A percentile compares a stretch with the other conserved stretches of the same genome.
Evolutionary conservation across 2,113 vertebrate genomes (phyloP).

Genomic region (Scartelaos histophorus): DNA sequence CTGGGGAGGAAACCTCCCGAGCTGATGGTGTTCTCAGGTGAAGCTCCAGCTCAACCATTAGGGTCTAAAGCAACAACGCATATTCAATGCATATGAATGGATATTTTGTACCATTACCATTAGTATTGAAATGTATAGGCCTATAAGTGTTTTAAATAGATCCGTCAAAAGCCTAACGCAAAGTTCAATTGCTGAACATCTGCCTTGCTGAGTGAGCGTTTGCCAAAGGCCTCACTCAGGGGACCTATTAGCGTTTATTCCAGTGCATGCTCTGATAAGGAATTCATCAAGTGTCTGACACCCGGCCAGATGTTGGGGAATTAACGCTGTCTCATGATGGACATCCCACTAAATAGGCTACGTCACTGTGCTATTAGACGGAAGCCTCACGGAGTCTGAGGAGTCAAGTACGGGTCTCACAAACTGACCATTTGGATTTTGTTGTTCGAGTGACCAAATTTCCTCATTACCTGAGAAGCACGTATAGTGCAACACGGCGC

Average conservation of each 20-base stretch:
- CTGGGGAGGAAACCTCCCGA: constrained; percentile 65
- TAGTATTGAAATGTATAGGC: background rate
- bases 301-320: constrained; percentile 73
- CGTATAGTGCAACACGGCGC: constrained; percentile 34
- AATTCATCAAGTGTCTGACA: constrained; percentile 77
- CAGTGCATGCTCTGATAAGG: constrained; percentile 67
- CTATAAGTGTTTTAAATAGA: constrained; percentile 56
- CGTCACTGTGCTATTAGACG: constrained; percentile 17
- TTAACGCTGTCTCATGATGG: constrained; percentile 68
- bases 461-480: constrained; percentile 37
- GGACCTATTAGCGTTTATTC: constrained; percentile 73
- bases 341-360: constrained; percentile 44
- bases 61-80: background rate
- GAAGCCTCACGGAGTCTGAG: constrained; percentile 40
- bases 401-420: background rate
- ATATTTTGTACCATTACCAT: background rate
- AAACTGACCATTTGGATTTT: background rate
- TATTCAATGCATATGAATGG: background rate
- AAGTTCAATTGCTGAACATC: constrained; percentile 69
- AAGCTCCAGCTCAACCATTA: background rate
- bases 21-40: constrained; percentile 86
- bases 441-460: constrained; percentile 15
- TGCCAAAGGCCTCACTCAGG: constrained; percentile 59
- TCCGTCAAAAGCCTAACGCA: constrained; percentile 70
- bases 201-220: constrained; percentile 71